Evolutionary conservation across 2,888 invertebrate species (phyloP), one percentile per base, ranked within the genome.

Genomic region (Tortrix viridana): DNA sequence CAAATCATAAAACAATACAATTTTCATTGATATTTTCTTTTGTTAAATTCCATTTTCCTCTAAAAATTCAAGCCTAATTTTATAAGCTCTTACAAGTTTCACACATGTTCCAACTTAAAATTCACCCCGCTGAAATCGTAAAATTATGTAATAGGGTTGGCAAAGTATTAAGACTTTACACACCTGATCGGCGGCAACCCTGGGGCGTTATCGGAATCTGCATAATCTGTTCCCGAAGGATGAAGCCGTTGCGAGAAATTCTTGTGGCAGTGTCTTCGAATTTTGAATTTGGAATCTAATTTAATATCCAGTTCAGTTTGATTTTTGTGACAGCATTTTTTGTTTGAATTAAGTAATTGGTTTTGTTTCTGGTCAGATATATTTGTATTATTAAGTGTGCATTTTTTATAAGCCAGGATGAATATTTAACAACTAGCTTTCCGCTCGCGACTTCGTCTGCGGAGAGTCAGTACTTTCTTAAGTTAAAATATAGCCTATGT

Each of bases 101-200:
- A 16, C 44, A 44, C 44, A 44, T 12, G 44, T 16, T 16, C 19
- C 16, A 12, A 41, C 47, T 47, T 52, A 38, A 52, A 52, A 38
- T 50, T 50, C 52, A 52, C 14, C 37, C 20, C 6, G 19, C 1
- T 2, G n/a, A 18, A 38, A 52, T 38, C 52, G 38, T 38, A 20
- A 38, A 52, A 52, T 52, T 52, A 53, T 41, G 53, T 53, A 53
- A 53, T 53, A 53, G 52, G 52, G 37, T n/a, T 38, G 20, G 52
- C 37, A 18, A 23, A 38, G 52, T 38, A 32, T 38, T 52, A 52
- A 52, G 52, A 52, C 20, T 50, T 41, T 20, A 41, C 41, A 22
- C 53, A 53, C 53, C 53, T 53, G 53, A 41, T 41, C 41, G 53
- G 53, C 16, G 41, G 38, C 16, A 53, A 5, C 53, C 41, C 53